Percentiles rank a stretch among this genome's conserved stretches.
phyloP scores from a whole-genome alignment of 2,888 invertebrate genomes.

The Trisateles emortualis region DNA sequence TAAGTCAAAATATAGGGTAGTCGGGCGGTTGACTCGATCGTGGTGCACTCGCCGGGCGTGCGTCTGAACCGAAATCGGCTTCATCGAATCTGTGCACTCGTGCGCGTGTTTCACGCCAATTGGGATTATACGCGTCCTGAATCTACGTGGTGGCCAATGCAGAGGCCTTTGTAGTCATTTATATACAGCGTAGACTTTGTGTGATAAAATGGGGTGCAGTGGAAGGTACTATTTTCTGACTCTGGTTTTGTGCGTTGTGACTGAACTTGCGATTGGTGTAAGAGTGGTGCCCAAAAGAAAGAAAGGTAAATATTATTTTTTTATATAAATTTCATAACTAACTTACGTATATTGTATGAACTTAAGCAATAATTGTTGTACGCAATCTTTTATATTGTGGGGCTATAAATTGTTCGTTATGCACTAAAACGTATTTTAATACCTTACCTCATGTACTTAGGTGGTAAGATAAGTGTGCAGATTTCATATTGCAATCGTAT shows the following conservation, averaged over 20 bases:
- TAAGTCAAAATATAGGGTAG: constrained; percentile 89
- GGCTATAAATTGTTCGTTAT: constrained; percentile 31
- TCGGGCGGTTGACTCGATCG: constrained; percentile 82
- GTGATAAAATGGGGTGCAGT: constrained; percentile 83
- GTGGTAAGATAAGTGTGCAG: constrained; percentile 31
- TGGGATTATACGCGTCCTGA: constrained; percentile 62
- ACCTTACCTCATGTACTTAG: constrained; percentile 25
- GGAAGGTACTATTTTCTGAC: constrained; percentile 83
- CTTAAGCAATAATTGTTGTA: constrained; percentile 25
- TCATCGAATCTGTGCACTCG: constrained; percentile 39
- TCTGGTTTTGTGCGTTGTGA: constrained; percentile 83
- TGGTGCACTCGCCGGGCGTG: constrained; percentile 63
- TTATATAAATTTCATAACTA: neutral
- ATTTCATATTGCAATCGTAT: constrained; percentile 28
- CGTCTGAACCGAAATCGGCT: constrained; percentile 39
- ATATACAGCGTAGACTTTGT: constrained; percentile 63
- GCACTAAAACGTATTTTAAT: constrained; percentile 39
- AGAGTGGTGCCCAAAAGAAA: constrained; percentile 85
- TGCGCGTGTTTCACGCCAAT: constrained; percentile 61
- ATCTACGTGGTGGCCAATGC: constrained; percentile 65
- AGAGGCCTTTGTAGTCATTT: constrained; percentile 65
- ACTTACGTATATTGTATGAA: constrained; percentile 12
- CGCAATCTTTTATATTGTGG: constrained; percentile 20
- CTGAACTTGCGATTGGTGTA: constrained; percentile 84
- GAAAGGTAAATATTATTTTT: constrained; percentile 78